These are phyloP conservation scores for Genyomyrus donnyi DNA, from an alignment of 2,113 vertebrate species.

Conservation along the genomic window DNA sequence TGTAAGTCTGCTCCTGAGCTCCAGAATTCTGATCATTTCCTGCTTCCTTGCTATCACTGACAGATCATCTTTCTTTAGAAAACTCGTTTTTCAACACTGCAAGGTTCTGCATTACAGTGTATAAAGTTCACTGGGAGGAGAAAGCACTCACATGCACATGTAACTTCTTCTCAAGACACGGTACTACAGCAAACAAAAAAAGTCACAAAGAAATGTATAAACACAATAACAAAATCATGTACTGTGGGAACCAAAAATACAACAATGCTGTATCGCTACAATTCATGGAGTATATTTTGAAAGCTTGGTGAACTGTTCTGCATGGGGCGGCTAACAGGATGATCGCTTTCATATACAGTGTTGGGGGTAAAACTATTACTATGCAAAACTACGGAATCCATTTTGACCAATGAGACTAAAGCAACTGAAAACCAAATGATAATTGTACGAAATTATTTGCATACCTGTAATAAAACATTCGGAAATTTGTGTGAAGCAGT, in stretches of 20 bases:
- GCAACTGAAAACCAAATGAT: not conserved
- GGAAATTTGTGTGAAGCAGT: not conserved
- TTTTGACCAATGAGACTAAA: not conserved
- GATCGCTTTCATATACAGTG: not conserved
- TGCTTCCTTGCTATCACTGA: not conserved
- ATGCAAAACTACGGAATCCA: not conserved
- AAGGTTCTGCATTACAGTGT: no score
- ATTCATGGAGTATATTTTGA: not conserved
- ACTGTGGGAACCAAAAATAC: no score
- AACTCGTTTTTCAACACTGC: not conserved
- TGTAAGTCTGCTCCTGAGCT: no score
- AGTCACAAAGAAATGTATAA: not conserved
- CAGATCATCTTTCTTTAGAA: not conserved
- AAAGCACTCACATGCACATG: no score
- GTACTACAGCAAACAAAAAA: not conserved
- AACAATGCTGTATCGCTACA: not conserved
- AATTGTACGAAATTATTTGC: not conserved
- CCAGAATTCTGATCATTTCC: not conserved
- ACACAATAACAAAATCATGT: no score
- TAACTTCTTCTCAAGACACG: no score
- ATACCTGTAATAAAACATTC: not conserved
- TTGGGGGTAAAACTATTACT: not conserved
- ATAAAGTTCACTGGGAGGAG: no score
- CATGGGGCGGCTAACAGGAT: not conserved
- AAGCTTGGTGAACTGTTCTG: not conserved